Base-by-base conservation (phyloP, 2,888 invertebrate genomes). In the Hirtodrosophila alboralis region DNA sequence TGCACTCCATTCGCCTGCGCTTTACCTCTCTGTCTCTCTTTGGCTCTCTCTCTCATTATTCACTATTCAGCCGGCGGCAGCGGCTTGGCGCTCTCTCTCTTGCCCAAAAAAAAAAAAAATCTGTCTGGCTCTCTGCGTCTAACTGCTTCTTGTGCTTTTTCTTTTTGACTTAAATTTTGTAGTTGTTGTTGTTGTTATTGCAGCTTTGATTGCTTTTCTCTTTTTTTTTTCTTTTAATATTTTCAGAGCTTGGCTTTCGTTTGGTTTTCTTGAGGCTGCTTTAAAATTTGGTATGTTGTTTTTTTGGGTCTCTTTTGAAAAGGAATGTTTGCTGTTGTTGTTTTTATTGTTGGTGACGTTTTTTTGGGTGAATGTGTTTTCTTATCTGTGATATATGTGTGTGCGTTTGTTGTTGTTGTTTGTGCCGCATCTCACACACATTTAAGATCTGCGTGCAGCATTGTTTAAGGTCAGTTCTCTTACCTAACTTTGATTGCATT, bases 1-100 rank as follows among this genome's bases (percentile, higher is more conserved):
- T 88, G 88, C 88, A 88, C 88, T 89, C 85, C 83, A 88, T 86
- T 88, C 86, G 68, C 37, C 58, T 40, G 36, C 45, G 57, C 41
- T 61, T 58, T 21, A 18, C 51, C 30, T 49, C 45, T 40, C 56
- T 34, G 36, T 28, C 36, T 30, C 16, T 36, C 28, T 49, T 26
- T 23, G 23, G 34, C 33, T 23, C 40, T 40, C 38, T 36, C 52
- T 34, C 38, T 37, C 34, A 21, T 44, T 38, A 54, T 53, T 52
- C 14, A 18, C 38, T 56, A 62, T 37, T 26, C n/a, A 7, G 5
- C 23, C 27, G 34, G 30, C 27, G 34, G 30, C 41, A 27, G 27
- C 52, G 18, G 13, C 31, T 30, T 9, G 18, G 4, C 18, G 18
- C 5, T 18, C 18, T 18, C 18, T 5, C 3, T 2, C 18, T n/a